Base-by-base conservation (phyloP, 1,140 invertebrate species). In the Bradysia coprophila region DNA sequence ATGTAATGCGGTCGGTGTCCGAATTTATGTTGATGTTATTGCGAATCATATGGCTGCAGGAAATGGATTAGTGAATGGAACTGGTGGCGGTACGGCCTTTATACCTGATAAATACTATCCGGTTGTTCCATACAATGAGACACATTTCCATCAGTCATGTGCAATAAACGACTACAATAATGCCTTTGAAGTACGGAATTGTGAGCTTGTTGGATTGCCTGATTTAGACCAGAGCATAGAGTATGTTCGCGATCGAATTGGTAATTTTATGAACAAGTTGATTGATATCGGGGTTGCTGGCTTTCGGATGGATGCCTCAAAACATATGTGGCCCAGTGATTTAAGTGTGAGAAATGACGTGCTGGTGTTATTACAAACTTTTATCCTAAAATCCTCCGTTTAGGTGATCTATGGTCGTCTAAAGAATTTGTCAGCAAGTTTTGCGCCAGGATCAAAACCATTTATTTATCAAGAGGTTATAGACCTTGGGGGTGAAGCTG, bases 391-490 rank as follows among this genome's bases (percentile, higher is more conserved):
- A n/a, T n/a, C n/a, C n/a, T n/a, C n/a, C n/a, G n/a, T 28, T 28
- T 13, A 28, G 24, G 53, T 59, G 5, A 61, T 60, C 43, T 41
- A 10, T 9, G n/a, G 21, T 4, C 9, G 16, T 23, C 10, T 37
- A 4, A 38, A 72, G 2, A 66, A 78, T 51, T 57, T 82, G 23
- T 75, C 71, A 46, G 66, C 65, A 0, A 51, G 55, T 0, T 65
- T 71, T 43, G 72, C 65, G 2, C 45, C 51, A 1, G 63, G 65
- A 1, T 48, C 68, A n/a, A 61, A 69, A 33, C 74, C 80, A 1
- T 78, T 75, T 52, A 69, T 86, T 46, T 80, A 67, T 55, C 82
- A 88, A 53, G 85, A 91, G 63, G 83, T 90, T 10, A 85, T 87
- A 39, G 83, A 89, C 57, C 62, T 71, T 11, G 77, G 78, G 34